These are phyloP conservation scores for Lamellibrachia luymesi DNA, from an alignment of 1,140 invertebrate species.

Conservation along the genomic window DNA sequence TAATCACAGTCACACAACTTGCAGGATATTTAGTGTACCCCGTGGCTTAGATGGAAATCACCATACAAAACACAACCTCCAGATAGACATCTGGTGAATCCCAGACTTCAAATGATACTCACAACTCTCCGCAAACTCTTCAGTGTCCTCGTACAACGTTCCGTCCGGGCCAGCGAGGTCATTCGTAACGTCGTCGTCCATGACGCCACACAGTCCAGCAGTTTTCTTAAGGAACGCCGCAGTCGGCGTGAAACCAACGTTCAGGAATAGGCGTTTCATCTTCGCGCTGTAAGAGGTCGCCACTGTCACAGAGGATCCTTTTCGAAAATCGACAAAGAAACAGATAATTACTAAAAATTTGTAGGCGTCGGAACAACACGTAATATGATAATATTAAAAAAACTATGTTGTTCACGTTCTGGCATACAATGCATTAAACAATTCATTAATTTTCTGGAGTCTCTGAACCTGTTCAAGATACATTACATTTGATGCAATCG, in stretches of 20 bases:
- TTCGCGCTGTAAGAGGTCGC: not conserved
- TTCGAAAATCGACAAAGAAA: not conserved
- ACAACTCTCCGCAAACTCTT: not conserved
- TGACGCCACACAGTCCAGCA: not conserved
- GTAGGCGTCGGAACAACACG: not conserved
- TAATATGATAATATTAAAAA: too few species aligned
- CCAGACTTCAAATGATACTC: not conserved
- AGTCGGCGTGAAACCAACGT: not conserved
- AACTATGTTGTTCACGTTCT: too few species aligned
- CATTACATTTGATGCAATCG: too few species aligned
- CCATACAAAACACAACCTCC: not conserved
- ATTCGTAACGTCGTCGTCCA: not conserved
- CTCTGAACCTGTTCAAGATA: too few species aligned
- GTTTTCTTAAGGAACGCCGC: not conserved
- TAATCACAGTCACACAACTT: too few species aligned
- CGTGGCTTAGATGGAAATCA: too few species aligned
- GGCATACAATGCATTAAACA: too few species aligned
- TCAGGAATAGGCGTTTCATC: not conserved
- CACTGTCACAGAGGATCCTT: not conserved
- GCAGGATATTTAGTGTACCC: too few species aligned
- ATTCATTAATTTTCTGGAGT: too few species aligned
- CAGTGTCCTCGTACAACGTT: not conserved
- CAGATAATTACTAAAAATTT: not conserved
- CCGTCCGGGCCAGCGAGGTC: not conserved
- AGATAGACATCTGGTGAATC: not conserved